Evolutionary conservation across 1,140 invertebrate genomes (phyloP).

Genomic region (Achatina immaculata): DNA sequence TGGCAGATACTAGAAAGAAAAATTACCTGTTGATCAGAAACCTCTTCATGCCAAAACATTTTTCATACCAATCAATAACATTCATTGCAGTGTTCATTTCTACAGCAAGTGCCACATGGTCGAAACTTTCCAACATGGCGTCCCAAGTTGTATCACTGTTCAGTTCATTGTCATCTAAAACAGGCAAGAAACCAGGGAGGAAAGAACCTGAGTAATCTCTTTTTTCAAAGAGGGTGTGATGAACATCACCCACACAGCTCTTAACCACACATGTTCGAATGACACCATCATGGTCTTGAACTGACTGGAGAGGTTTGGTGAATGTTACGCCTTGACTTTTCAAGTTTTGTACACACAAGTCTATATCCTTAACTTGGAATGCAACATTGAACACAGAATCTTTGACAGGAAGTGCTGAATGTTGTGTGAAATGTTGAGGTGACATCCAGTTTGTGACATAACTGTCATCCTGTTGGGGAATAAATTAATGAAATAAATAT

Average conservation of each 20-base stretch:
- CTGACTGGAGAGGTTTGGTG: conserved; percentile 52
- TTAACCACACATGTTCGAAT: conserved; percentile 70
- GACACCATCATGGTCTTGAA: conserved; percentile 63
- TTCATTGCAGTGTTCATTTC: conserved; percentile 63
- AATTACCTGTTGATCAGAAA: conserved; percentile 73
- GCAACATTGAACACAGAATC: conserved; percentile 74
- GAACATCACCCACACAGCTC: conserved; percentile 73
- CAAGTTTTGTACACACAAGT: conserved; percentile 56
- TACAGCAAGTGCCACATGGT: conserved; percentile 73
- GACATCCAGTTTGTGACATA: conserved; percentile 27
- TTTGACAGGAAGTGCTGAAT: conserved; percentile 7
- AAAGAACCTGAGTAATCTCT: conserved; percentile 69
- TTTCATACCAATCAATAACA: conserved; percentile 73
- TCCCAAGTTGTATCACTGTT: not conserved
- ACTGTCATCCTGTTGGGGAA: conserved; percentile 18
- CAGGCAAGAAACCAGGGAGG: conserved; percentile 69
- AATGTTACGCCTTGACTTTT: conserved; percentile 54
- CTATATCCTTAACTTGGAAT: conserved; percentile 71
- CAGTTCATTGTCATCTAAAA: not conserved
- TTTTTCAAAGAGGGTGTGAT: conserved; percentile 73
- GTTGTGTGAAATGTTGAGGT: not conserved
- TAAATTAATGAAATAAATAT: not conserved
- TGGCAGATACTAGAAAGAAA: too few species aligned
- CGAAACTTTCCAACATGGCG: conserved; percentile 65
- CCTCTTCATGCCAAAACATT: conserved; percentile 73